Percentiles rank a stretch among this genome's conserved stretches.
Evolutionary conservation across 2,888 invertebrate species (phyloP).

Genomic region (Drosophila buzzatii): DNA sequence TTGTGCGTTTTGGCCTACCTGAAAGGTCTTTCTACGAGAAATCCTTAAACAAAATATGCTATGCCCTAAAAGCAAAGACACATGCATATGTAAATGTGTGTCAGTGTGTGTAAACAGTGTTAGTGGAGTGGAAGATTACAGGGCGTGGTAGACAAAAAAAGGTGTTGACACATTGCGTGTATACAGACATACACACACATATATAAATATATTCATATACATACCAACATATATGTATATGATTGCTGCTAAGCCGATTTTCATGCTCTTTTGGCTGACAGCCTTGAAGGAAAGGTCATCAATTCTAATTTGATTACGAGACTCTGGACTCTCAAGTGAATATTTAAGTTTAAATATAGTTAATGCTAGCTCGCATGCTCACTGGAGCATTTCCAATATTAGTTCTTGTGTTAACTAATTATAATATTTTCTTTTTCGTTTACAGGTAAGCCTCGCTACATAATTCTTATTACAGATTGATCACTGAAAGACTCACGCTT

Average conservation of each 20-base stretch:
- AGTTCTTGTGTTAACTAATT: slow-evolving; percentile 6
- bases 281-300: slow-evolving; percentile 58
- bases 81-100: slow-evolving; percentile 35
- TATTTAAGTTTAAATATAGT: not conserved
- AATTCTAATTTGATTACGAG: slow-evolving; percentile 67
- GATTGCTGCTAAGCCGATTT: slow-evolving; percentile 63
- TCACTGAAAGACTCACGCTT: not conserved
- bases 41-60: slow-evolving; percentile 45
- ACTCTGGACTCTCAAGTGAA: slow-evolving; percentile 14
- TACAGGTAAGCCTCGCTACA: slow-evolving; percentile 56
- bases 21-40: slow-evolving; percentile 1
- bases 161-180: slow-evolving; percentile 75
- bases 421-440: slow-evolving; percentile 34
- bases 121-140: slow-evolving; percentile 44
- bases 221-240: slow-evolving; percentile 43
- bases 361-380: slow-evolving; percentile 13
- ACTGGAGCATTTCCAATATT: not conserved
- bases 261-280: slow-evolving; percentile 13
- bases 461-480: slow-evolving; percentile 4
- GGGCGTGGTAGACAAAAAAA: slow-evolving; percentile 56
- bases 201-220: not conserved
- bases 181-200: slow-evolving; percentile 21
- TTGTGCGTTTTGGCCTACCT: slow-evolving; percentile 37
- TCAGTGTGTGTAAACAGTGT: slow-evolving; percentile 27
- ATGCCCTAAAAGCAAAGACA: slow-evolving; percentile 54